Percentiles rank a stretch among this genome's conserved stretches.
These are phyloP conservation scores for Pseudotriccus pelzelni DNA, from an alignment of 2,797 vertebrate species.

Conservation along the genomic window DNA sequence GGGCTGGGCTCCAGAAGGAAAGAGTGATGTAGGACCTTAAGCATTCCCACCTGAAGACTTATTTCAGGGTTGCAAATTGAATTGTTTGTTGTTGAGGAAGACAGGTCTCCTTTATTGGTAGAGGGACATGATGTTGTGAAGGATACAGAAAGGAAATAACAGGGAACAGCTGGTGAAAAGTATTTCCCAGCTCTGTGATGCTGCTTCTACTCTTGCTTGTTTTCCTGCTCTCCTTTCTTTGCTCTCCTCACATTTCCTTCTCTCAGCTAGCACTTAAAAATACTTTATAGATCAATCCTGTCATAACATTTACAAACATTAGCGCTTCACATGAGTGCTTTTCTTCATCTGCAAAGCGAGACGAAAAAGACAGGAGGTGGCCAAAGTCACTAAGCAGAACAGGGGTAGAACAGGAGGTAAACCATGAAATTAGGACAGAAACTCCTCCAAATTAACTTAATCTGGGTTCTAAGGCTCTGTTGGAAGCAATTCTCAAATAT, in stretches of 20 bases:
- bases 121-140: background rate
- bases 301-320: constrained; percentile 38
- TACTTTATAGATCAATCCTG: background rate
- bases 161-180: background rate
- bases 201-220: background rate
- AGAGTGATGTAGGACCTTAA: constrained; percentile 18
- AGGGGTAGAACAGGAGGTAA: background rate
- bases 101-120: background rate
- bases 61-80: constrained; percentile 9
- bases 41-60: background rate
- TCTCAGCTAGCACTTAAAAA: background rate
- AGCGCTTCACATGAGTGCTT: background rate
- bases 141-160: background rate
- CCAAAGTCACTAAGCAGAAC: background rate
- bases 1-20: background rate
- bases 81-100: constrained; percentile 15
- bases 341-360: constrained; percentile 2
- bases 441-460: background rate
- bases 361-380: background rate
- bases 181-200: background rate
- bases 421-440: background rate
- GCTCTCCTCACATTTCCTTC: background rate
- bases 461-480: accelerated
- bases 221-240: background rate
- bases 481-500: background rate